A percentile compares a stretch with the other conserved stretches of the same genome.
Evolutionary conservation across 2,888 invertebrate genomes (phyloP).

Genomic region (Acanthoscelides obtectus): DNA sequence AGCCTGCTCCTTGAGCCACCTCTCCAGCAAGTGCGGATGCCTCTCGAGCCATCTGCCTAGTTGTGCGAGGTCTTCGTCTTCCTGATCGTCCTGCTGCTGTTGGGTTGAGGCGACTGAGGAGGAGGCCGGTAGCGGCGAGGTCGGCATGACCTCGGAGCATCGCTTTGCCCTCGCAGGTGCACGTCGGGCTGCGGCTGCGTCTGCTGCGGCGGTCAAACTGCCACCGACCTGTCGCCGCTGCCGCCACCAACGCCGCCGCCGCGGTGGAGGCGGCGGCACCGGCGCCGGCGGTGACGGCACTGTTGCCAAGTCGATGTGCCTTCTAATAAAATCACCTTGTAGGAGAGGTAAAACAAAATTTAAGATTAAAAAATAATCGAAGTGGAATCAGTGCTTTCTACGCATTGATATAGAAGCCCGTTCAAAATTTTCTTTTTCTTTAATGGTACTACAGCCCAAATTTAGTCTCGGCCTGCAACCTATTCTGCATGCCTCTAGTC

Average conservation of each 20-base stretch:
- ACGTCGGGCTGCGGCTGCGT: neutral
- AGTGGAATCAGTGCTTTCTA: too few relatives aligned
- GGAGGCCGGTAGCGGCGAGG: constrained; percentile 9
- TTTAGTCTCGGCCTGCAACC: too few relatives aligned
- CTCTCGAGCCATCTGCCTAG: constrained; percentile 50
- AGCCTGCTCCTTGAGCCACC: constrained; percentile 75
- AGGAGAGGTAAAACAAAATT: too few relatives aligned
- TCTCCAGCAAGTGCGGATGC: constrained; percentile 67
- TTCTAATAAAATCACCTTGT: too few relatives aligned
- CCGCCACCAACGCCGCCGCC: neutral
- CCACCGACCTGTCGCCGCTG: neutral
- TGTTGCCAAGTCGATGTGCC: neutral
- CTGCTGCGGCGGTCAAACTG: neutral
- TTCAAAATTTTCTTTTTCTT: too few relatives aligned
- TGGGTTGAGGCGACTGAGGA: neutral
- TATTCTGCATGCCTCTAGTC: too few relatives aligned
- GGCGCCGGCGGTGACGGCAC: neutral
- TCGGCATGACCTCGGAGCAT: constrained; percentile 17
- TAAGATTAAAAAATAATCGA: too few relatives aligned
- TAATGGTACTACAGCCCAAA: too few relatives aligned
- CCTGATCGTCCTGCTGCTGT: constrained; percentile 9
- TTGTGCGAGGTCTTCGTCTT: constrained; percentile 42
- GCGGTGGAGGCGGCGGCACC: neutral
- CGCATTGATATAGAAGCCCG: too few relatives aligned
- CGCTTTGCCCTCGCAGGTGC: constrained; percentile 9